Base-by-base conservation (phyloP, 1,140 invertebrate species). In the Colletes gigas region DNA sequence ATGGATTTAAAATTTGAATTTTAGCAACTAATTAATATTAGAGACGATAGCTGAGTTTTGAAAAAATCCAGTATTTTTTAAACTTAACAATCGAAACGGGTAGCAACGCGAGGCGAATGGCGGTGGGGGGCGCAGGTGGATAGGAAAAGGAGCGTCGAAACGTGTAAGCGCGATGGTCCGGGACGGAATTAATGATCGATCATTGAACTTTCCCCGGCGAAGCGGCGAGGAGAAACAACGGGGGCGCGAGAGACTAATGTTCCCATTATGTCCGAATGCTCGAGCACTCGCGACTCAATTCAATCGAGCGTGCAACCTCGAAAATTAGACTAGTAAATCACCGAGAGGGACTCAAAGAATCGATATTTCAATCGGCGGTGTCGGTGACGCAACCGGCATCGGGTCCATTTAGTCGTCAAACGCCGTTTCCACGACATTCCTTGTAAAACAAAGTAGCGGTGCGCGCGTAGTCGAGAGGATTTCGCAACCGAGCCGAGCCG, bases 351-450 rank as follows among this genome's bases (percentile, higher is more conserved):
- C 6, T 0, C 15, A 1, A 5, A 15, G 63, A 62, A 70, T 78
- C 68, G 68, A 72, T 72, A 72, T 65, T 72, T 72, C 68, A 65
- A 78, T 57, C 77, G 68, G 8, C 12, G 1, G 8, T 15, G 39
- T 4, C 5, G 4, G 3, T 77, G 65, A 59, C 69, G 59, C 30
- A 57, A 30, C 52, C 39, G 17, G 15, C 10, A 14, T 47, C 44
- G 50, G 19, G 74, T 68, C 76, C 76, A 71, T 78, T 73, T 72
- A 78, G 15, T 72, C 59, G 59, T 54, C 50, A 63, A 78, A 63
- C 76, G 69, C 59, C 59, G 62, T 72, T 78, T 78, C 50, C 69
- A 72, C 59, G 77, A 65, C 77, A 72, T 78, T 78, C 68, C 76
- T 15, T 12, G 75, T 52, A 71, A 78, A 78, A 78, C 57, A 50